These are phyloP conservation scores for Enteromius paludinosus DNA, from an alignment of 2,797 vertebrate genomes.

Conservation along the genomic window DNA sequence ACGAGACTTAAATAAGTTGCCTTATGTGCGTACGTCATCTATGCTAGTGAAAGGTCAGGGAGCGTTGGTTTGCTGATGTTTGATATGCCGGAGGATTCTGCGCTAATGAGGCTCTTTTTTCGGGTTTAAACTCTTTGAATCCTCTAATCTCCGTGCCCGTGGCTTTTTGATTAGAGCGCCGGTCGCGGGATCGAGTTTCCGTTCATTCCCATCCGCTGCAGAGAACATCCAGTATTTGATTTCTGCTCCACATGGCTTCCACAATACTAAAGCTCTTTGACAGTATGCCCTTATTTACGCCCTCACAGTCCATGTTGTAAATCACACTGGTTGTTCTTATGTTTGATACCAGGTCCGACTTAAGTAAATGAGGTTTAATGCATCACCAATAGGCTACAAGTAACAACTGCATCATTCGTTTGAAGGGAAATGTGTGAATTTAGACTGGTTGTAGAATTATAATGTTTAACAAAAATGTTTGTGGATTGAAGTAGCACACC, in stretches of 20 bases:
- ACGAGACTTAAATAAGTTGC: background rate
- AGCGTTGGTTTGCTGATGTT: conserved; percentile 48
- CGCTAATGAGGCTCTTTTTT: conserved; percentile 78
- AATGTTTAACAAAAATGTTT: too few species aligned
- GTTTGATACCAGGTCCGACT: background rate
- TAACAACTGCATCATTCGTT: background rate
- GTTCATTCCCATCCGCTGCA: conserved; percentile 15
- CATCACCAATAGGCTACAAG: background rate
- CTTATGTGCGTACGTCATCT: conserved; percentile 14
- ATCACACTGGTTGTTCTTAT: background rate
- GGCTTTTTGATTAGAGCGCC: conserved; percentile 80
- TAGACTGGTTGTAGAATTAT: background rate
- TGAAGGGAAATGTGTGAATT: background rate
- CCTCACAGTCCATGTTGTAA: conserved; percentile 10
- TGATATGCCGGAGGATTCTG: conserved; percentile 47
- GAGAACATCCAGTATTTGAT: conserved; percentile 72
- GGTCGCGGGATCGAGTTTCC: conserved; percentile 78
- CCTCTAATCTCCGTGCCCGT: conserved; percentile 80
- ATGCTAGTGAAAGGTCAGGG: conserved; percentile 52
- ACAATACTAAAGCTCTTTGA: conserved; percentile 51
- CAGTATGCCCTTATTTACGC: conserved; percentile 43
- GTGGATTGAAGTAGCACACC: background rate
- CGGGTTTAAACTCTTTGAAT: conserved; percentile 81
- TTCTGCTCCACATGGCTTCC: conserved; percentile 50
- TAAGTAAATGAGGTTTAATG: background rate